phyloP scores from a whole-genome alignment of 2,797 vertebrate genomes.

The Potorous gilbertii region DNA sequence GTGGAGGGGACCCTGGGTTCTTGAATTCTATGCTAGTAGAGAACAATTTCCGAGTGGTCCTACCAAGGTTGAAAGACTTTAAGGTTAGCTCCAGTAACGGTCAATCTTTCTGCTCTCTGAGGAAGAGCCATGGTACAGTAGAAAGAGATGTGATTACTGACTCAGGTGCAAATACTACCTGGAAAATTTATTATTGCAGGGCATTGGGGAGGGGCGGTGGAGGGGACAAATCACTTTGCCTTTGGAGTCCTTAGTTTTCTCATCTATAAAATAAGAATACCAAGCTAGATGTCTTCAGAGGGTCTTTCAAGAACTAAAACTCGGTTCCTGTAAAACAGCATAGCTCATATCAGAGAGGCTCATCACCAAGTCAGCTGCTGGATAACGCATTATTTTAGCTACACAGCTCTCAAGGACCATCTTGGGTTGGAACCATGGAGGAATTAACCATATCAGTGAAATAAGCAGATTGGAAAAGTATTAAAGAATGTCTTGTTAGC shows the following conservation, averaged over 20 bases:
- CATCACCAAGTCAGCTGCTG: background rate
- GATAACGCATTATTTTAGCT: background rate
- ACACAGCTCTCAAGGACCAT: background rate
- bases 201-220: no score
- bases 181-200: background rate
- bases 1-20: background rate
- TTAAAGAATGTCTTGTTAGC: background rate
- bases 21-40: background rate
- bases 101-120: background rate
- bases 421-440: background rate
- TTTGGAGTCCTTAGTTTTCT: background rate
- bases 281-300: background rate
- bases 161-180: background rate
- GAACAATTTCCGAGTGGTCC: background rate
- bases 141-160: background rate
- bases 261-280: background rate
- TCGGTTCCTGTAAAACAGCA: background rate
- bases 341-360: background rate
- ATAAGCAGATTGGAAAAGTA: background rate
- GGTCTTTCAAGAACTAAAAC: background rate
- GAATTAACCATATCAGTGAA: background rate
- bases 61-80: background rate
- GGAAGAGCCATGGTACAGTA: background rate
- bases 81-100: no score
- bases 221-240: no score